Evolutionary conservation across 2,888 invertebrate genomes (phyloP).

Genomic region (Tanypteryx hageni): DNA sequence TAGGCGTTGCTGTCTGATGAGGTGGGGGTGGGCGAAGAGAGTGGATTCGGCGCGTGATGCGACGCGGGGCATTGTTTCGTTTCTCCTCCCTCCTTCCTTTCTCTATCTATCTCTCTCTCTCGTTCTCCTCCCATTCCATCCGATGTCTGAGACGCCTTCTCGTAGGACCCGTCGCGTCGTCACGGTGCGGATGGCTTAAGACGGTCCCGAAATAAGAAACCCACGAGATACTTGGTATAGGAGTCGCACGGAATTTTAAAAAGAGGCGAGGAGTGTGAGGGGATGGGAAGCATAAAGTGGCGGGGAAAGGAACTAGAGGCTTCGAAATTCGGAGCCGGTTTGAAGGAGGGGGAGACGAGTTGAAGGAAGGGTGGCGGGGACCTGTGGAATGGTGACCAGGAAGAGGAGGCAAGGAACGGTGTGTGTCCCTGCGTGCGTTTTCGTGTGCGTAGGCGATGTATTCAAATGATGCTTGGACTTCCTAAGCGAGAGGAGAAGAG

Average conservation of each 20-base stretch:
- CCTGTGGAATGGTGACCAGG: constrained; percentile 66
- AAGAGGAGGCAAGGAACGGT: constrained; percentile 67
- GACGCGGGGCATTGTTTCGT: constrained; percentile 63
- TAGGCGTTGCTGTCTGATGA: neutral
- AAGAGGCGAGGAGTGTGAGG: constrained; percentile 54
- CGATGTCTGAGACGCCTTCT: no score
- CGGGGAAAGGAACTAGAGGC: neutral
- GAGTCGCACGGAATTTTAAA: constrained; percentile 42
- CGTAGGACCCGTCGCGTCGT: neutral
- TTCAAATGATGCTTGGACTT: neutral
- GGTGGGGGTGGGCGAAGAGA: neutral
- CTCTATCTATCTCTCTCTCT: no score
- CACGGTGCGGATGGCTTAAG: neutral
- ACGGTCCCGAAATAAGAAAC: constrained; percentile 5
- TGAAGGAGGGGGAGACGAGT: constrained; percentile 27
- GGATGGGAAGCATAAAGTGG: constrained; percentile 34
- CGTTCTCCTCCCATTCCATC: no score
- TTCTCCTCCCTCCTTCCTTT: neutral
- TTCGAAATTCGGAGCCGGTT: constrained; percentile 54
- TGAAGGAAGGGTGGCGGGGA: constrained; percentile 71
- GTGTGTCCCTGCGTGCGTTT: constrained; percentile 39
- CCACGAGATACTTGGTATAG: neutral
- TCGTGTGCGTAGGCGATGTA: constrained; percentile 23
- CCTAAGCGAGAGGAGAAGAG: neutral
- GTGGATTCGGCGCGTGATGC: neutral